A percentile compares a stretch with the other conserved stretches of the same genome.
These are phyloP conservation scores for Agrotis ipsilon DNA, from an alignment of 2,888 invertebrate genomes.

Conservation along the genomic window DNA sequence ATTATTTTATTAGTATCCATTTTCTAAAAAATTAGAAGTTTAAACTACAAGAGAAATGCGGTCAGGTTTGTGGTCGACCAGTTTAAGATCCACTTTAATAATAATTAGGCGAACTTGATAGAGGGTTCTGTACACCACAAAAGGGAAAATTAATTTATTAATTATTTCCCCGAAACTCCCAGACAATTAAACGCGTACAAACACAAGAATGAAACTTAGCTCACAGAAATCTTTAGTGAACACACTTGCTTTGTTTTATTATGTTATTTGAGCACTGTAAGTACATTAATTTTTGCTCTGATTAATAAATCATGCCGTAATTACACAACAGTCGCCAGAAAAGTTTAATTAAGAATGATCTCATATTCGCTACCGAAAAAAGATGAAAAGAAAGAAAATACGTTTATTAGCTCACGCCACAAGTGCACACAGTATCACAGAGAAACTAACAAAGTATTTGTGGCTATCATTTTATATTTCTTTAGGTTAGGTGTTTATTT, in stretches of 20 bases:
- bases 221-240: conserved; percentile 3
- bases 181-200: conserved; percentile 23
- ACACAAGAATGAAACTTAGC: conserved; percentile 15
- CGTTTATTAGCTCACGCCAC: too few relatives aligned
- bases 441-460: too few relatives aligned
- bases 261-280: conserved; percentile 7
- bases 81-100: conserved; percentile 43
- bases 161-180: conserved; percentile 28
- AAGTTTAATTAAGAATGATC: background rate
- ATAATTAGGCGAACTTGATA: conserved; percentile 30
- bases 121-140: conserved; percentile 26
- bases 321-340: background rate
- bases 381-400: too few relatives aligned
- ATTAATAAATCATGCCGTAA: background rate
- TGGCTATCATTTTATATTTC: background rate
- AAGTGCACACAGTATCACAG: too few relatives aligned
- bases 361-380: background rate
- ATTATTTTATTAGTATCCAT: conserved; percentile 11
- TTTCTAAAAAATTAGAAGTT: conserved; percentile 22
- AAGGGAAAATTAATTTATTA: conserved; percentile 41
- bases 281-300: background rate
- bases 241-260: conserved; percentile 4
- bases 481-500: too few relatives aligned
- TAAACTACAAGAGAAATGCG: conserved; percentile 21
- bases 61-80: conserved; percentile 30